Evolutionary conservation across 1,140 invertebrate species (phyloP), one percentile per base, ranked within the genome.

Genomic region (Drosophila cardini): DNA sequence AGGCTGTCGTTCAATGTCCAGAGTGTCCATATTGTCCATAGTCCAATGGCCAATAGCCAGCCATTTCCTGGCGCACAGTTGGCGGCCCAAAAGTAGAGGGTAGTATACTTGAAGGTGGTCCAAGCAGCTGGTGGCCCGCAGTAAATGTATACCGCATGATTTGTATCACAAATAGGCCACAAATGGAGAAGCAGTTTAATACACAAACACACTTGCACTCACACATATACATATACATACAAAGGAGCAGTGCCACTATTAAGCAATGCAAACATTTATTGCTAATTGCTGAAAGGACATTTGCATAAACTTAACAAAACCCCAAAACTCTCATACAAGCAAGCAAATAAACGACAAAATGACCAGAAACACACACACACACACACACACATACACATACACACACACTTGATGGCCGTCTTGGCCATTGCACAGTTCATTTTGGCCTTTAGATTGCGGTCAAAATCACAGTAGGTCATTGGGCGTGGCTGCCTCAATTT

Each of bases 281-380:
- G 84, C 84, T 87, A 87, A 87, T 87, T 87, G 84, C 84, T 76
- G 73, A 84, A 78, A 89, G 84, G 73, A 84, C 84, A 87, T 87
- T 87, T 87, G 84, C 84, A 87, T 87, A 87, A 87, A 89, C 84
- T 87, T 89, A 87, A 84, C 85, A 84, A 89, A 89, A 89, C 79
- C 79, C 79, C 75, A 86, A 87, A 80, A 78, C 76, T 86, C 80
- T 73, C 82, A 63, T 70, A 55, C 48, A 78, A 68, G 45, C 77
- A 77, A 67, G 71, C 80, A 84, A 83, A 73, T 80, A 82, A 82
- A 87, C 65, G 65, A 73, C 73, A 71, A 84, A 72, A 77, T 79
- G 78, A 73, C 79, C 83, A 71, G 50, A 60, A 52, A 36, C 61
- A 52, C 43, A 69, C 45, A 52, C 42, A 58, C 26, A 60, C 36